Evolutionary conservation across 2,797 vertebrate genomes (phyloP).

Genomic region (Threskiornis aethiopicus): DNA sequence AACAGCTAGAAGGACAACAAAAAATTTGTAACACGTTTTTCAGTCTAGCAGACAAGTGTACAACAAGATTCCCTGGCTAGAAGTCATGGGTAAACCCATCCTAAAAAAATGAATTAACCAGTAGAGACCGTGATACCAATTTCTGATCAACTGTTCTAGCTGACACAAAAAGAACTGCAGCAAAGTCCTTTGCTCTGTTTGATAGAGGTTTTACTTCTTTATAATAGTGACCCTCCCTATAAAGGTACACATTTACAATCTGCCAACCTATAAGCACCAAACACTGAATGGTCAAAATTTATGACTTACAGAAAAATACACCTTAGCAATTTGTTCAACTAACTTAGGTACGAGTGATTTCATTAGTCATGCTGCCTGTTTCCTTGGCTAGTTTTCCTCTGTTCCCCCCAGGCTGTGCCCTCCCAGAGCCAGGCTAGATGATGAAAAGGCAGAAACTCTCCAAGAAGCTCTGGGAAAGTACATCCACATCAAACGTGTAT

Average conservation of each 20-base stretch:
- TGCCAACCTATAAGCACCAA: background rate
- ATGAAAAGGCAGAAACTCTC: background rate
- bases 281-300: background rate
- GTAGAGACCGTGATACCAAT: background rate
- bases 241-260: background rate
- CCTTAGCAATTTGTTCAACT: background rate
- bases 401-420: background rate
- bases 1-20: slow-evolving; percentile 28
- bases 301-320: background rate
- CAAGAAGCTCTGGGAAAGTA: background rate
- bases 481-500: accelerated
- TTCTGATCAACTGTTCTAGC: background rate
- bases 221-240: background rate
- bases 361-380: background rate
- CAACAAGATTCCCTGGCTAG: slow-evolving; percentile 21
- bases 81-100: background rate
- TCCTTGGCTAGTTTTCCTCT: background rate
- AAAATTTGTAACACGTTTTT: background rate
- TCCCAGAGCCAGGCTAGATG: background rate
- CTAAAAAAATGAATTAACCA: background rate
- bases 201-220: background rate
- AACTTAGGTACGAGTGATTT: accelerated
- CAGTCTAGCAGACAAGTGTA: slow-evolving; percentile 4
- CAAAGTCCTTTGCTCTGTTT: background rate
- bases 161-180: background rate